A percentile compares a stretch with the other conserved stretches of the same genome.
Evolutionary conservation across 2,797 vertebrate species (phyloP).

Genomic region (Salmo trutta): DNA sequence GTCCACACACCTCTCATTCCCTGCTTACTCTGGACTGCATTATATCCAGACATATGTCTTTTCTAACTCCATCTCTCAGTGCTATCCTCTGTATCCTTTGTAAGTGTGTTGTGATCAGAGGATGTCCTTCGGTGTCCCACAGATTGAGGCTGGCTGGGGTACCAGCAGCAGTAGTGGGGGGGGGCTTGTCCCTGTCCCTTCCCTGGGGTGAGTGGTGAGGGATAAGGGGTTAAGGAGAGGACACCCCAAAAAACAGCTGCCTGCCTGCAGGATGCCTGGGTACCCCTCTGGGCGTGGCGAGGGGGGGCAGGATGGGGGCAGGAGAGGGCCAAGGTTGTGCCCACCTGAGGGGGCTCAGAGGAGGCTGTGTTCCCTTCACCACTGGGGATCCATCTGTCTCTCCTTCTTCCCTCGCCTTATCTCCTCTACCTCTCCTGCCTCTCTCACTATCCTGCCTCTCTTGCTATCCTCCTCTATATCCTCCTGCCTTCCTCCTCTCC

Average conservation of each 20-base stretch:
- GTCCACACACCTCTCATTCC: background rate
- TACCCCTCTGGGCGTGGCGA: slow-evolving; percentile 59
- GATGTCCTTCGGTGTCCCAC: slow-evolving; percentile 42
- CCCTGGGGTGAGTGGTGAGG: slow-evolving; percentile 50
- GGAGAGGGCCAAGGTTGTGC: slow-evolving; percentile 61
- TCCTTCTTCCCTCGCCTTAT: background rate
- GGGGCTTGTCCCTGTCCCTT: slow-evolving; percentile 46
- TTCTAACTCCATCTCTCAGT: background rate
- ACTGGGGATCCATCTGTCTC: slow-evolving; percentile 71
- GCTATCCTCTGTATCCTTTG: slow-evolving; percentile 41
- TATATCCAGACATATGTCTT: background rate
- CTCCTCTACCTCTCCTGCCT: slow-evolving; percentile 23
- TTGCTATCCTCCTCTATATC: background rate
- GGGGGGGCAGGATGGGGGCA: slow-evolving; percentile 37
- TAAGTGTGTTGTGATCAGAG: slow-evolving; percentile 11
- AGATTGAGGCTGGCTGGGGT: slow-evolving; percentile 31
- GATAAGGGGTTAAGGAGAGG: slow-evolving; percentile 49
- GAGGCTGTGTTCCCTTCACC: slow-evolving; percentile 48
- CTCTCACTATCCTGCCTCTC: background rate
- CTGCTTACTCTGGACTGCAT: background rate
- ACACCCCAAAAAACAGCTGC: slow-evolving; percentile 70
- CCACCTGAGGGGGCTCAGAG: slow-evolving; percentile 59
- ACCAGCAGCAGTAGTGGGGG: slow-evolving; percentile 22
- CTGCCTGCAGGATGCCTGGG: slow-evolving; percentile 65
- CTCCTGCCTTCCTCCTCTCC: background rate